phyloP scores from a whole-genome alignment of 2,113 vertebrate genomes.

The Rutilus rutilus region DNA sequence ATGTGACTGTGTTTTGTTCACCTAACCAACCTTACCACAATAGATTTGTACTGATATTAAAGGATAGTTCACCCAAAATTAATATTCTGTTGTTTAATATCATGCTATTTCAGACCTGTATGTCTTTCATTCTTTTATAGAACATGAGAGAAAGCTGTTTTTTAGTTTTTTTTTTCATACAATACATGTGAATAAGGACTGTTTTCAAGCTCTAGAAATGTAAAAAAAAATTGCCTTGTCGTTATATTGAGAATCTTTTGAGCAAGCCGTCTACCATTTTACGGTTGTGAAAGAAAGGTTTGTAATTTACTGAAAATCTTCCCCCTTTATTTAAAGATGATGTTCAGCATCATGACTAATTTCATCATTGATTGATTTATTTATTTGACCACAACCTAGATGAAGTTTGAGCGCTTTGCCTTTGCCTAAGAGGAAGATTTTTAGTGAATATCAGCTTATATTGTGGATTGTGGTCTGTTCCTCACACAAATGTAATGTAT shows the following conservation, averaged over 20 bases:
- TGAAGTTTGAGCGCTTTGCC: not conserved
- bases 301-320: not conserved
- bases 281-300: not conserved
- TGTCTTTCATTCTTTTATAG: not conserved
- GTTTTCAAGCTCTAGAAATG: not conserved
- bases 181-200: not conserved
- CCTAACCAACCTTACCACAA: slow-evolving; percentile 52
- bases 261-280: not conserved
- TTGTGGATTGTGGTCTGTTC: not conserved
- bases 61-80: not conserved
- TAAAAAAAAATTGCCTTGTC: not conserved
- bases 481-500: not conserved
- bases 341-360: not conserved
- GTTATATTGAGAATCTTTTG: no score
- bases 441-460: not conserved
- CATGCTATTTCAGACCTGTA: not conserved
- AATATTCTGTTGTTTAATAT: not conserved
- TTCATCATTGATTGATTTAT: not conserved
- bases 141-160: not conserved
- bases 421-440: not conserved
- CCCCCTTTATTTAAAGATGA: not conserved
- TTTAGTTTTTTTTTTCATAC: not conserved
- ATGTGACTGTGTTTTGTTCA: slow-evolving; percentile 7
- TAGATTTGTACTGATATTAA: not conserved
- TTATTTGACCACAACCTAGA: not conserved